phyloP scores from a whole-genome alignment of 2,113 vertebrate species.

The Sinocyclocheilus maitianheensis region DNA sequence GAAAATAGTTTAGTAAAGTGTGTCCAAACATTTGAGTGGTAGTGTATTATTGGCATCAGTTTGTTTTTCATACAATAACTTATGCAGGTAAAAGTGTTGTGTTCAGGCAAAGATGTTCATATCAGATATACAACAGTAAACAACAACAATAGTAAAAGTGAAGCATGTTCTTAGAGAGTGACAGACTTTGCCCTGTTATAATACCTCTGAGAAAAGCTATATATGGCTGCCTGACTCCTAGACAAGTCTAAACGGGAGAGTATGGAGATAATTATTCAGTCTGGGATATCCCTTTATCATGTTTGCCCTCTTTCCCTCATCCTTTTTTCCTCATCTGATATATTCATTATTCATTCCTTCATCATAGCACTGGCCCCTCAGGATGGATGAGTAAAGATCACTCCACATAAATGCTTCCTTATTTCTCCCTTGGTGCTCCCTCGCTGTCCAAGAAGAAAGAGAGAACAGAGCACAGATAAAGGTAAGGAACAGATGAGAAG shows the following conservation, averaged over 20 bases:
- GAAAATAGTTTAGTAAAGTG: no score
- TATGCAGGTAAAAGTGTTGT: background rate
- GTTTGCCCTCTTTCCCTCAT: slow-evolving; percentile 47
- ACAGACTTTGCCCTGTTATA: background rate
- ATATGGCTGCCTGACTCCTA: slow-evolving; percentile 23
- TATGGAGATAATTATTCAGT: slow-evolving; percentile 50
- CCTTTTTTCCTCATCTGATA: slow-evolving; percentile 59
- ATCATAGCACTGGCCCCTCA: slow-evolving; percentile 62
- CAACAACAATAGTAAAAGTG: slow-evolving; percentile 6
- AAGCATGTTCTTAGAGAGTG: background rate
- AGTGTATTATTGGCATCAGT: background rate
- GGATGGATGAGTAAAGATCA: slow-evolving; percentile 66
- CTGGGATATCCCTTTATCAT: slow-evolving; percentile 51
- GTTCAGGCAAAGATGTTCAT: background rate
- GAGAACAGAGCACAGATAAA: slow-evolving; percentile 37
- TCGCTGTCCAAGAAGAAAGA: slow-evolving; percentile 37
- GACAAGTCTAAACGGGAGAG: slow-evolving; percentile 6
- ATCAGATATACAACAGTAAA: background rate
- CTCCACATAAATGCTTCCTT: slow-evolving; percentile 62
- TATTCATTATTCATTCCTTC: slow-evolving; percentile 70
- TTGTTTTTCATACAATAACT: background rate
- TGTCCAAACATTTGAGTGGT: no score
- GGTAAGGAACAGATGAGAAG: slow-evolving; percentile 21
- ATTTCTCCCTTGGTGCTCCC: slow-evolving; percentile 61
- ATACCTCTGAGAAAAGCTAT: background rate